Evolutionary conservation across 2,113 vertebrate species (phyloP).

Genomic region (Glareola pratincola): DNA sequence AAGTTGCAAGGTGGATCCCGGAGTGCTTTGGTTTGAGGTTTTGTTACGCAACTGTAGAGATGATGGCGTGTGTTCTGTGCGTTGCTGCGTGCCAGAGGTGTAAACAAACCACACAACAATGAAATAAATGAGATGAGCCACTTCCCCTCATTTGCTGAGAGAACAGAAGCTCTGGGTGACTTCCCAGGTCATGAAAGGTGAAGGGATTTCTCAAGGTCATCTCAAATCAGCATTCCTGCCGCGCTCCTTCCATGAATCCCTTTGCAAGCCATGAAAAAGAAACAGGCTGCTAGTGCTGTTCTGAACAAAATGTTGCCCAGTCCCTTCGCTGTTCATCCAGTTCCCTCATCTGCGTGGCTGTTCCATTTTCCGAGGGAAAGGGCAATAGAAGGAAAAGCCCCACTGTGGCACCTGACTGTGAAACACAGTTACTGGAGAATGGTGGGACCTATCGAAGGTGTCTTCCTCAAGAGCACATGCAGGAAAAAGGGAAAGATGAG

Average conservation of each 20-base stretch:
- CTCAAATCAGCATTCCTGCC: accelerated
- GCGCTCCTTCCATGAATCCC: accelerated
- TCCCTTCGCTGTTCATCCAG: accelerated
- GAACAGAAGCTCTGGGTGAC: neutral
- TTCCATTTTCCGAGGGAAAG: neutral
- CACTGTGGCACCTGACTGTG: accelerated
- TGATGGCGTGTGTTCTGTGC: accelerated
- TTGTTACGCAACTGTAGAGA: neutral
- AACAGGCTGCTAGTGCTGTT: neutral
- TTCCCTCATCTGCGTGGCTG: accelerated
- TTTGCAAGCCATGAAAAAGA: neutral
- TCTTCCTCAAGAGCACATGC: neutral
- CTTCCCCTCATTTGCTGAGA: neutral
- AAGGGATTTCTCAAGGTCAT: neutral
- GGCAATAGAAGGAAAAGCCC: neutral
- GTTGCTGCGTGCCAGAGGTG: neutral
- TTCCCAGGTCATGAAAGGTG: too few relatives aligned
- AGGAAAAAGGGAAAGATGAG: accelerated
- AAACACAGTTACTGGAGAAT: neutral
- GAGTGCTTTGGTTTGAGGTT: neutral
- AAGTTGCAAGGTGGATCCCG: neutral
- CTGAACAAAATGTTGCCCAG: accelerated
- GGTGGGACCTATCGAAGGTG: neutral
- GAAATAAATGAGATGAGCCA: neutral
- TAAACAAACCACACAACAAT: neutral